Conservation (phyloP, 2,797 vertebrate species). For the Acanthurus tractus region DNA sequence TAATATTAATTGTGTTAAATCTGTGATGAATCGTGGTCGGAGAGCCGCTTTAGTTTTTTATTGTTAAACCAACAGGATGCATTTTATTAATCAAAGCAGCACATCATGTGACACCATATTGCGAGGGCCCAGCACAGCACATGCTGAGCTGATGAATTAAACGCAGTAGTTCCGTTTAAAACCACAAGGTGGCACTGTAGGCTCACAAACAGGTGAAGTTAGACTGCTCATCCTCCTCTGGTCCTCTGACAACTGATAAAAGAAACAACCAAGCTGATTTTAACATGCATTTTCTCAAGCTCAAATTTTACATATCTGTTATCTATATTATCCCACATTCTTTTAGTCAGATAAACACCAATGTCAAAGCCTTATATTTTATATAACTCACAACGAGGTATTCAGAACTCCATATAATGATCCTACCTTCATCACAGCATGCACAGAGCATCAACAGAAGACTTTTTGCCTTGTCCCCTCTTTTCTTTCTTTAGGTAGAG, state of each 20-base stretch:
- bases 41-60: constrained; percentile 62
- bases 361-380: neutral
- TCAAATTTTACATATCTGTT: neutral
- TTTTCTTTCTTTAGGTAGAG: constrained; percentile 47
- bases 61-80: constrained; percentile 62
- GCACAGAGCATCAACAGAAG: constrained; percentile 41
- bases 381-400: neutral
- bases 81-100: constrained; percentile 65
- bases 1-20: constrained; percentile 82
- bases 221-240: neutral
- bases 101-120: constrained; percentile 32
- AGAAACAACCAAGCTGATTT: neutral
- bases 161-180: constrained; percentile 21
- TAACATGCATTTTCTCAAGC: neutral
- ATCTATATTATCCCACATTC: neutral
- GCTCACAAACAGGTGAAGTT: constrained; percentile 55
- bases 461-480: constrained; percentile 40
- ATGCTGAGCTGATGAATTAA: neutral
- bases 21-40: constrained; percentile 73
- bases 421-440: constrained; percentile 39
- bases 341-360: neutral
- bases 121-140: neutral
- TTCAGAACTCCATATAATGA: constrained; percentile 50
- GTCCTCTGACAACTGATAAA: neutral
- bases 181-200: constrained; percentile 82